Evolutionary conservation across 2,113 vertebrate species (phyloP).

Genomic region (Lepisosteus osseus): DNA sequence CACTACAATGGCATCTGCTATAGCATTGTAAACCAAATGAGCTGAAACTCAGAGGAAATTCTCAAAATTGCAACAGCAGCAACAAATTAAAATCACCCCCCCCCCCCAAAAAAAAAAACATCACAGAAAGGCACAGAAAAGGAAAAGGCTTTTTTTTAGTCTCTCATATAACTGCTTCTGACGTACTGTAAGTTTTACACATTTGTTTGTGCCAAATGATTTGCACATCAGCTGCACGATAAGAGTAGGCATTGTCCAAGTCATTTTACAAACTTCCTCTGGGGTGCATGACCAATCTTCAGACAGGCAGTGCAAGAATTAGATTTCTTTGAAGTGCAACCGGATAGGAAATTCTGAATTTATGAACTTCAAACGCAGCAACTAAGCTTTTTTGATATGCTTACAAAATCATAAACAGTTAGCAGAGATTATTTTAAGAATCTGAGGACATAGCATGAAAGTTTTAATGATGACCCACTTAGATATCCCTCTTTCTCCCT

Average conservation of each 20-base stretch:
- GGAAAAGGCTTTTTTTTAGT: constrained; percentile 12
- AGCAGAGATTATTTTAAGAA: constrained; percentile 11
- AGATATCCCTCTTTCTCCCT: neutral
- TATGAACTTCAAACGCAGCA: constrained; percentile 52
- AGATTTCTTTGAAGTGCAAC: constrained; percentile 58
- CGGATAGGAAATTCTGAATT: constrained; percentile 38
- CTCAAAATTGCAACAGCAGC: too few relatives aligned
- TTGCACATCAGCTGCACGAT: constrained; percentile 29
- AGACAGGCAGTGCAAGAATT: constrained; percentile 39
- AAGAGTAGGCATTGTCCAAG: constrained; percentile 45
- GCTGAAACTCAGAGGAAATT: too few relatives aligned
- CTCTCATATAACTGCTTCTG: constrained; percentile 4
- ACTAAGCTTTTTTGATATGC: constrained; percentile 47
- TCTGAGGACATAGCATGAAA: constrained; percentile 24
- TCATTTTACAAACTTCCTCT: constrained; percentile 53
- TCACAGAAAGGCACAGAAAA: constrained; percentile 6
- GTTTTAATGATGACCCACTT: constrained; percentile 32
- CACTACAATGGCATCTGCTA: too few relatives aligned
- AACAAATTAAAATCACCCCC: too few relatives aligned
- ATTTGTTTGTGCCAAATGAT: constrained; percentile 37
- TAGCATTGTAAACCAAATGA: too few relatives aligned
- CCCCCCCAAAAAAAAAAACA: neutral
- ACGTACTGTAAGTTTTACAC: constrained; percentile 19
- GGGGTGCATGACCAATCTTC: constrained; percentile 39
- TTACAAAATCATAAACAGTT: constrained; percentile 36